Conservation (phyloP, 2,797 vertebrate genomes). For the Crenichthys baileyi region DNA sequence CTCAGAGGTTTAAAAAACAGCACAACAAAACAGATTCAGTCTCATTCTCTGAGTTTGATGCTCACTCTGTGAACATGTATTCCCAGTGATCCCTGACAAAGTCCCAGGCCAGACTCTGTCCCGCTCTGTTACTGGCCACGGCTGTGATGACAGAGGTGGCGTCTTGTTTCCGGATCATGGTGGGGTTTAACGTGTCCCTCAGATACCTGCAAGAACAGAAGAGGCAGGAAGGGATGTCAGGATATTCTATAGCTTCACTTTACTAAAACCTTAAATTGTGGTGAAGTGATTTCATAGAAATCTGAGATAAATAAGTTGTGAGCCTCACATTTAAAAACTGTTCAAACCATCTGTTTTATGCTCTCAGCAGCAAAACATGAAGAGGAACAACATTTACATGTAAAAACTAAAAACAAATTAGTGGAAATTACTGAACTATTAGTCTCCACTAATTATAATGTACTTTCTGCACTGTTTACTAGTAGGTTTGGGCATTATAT, state of each 20-base stretch:
- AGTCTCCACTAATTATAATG: no score
- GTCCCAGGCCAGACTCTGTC: conserved; percentile 87
- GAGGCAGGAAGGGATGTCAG: neutral
- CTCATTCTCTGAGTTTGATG: conserved; percentile 1
- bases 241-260: neutral
- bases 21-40: no score
- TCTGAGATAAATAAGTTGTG: neutral
- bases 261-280: neutral
- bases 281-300: neutral
- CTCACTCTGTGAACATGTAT: conserved; percentile 87
- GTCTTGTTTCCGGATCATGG: conserved; percentile 89
- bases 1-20: neutral
- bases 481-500: no score
- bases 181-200: conserved; percentile 80
- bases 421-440: no score
- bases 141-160: conserved; percentile 84
- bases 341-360: no score
- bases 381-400: no score
- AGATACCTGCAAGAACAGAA: conserved; percentile 77
- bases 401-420: no score
- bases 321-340: no score
- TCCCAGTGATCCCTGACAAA: conserved; percentile 87
- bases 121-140: conserved; percentile 82
- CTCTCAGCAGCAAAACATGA: no score
- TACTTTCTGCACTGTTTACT: no score